phyloP scores from a whole-genome alignment of 2,888 invertebrate genomes.

The Ectemnius continuus region DNA sequence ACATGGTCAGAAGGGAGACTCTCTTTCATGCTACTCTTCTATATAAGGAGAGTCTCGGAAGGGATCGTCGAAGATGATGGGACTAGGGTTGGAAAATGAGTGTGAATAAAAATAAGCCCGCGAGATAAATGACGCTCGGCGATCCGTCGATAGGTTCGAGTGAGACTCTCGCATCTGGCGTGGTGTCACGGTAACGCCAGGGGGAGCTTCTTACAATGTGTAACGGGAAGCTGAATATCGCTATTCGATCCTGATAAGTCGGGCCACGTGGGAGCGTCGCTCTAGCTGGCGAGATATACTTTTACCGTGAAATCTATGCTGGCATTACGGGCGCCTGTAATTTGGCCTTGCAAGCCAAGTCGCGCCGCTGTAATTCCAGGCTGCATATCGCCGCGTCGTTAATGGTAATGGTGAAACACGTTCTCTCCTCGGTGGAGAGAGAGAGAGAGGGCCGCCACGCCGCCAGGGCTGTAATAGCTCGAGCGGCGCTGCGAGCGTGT shows the following conservation, averaged over 20 bases:
- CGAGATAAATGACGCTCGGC: neutral
- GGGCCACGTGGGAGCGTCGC: no score
- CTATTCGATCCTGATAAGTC: neutral
- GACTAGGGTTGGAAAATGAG: neutral
- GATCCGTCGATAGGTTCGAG: neutral
- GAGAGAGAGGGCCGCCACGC: no score
- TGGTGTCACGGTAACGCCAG: neutral
- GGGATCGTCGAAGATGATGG: neutral
- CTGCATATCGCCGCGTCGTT: no score
- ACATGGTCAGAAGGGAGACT: neutral
- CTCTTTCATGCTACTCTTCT: neutral
- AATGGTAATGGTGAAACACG: no score
- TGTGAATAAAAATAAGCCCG: neutral
- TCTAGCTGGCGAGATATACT: no score
- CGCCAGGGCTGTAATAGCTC: slow-evolving; percentile 10
- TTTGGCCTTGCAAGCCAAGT: no score
- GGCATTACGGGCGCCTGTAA: no score
- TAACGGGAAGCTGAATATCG: neutral
- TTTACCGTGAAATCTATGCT: no score
- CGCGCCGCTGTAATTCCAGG: no score
- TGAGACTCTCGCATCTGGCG: neutral
- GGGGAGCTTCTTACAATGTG: neutral
- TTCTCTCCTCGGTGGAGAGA: no score
- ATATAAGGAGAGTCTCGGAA: neutral
- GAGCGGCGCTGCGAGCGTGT: slow-evolving; percentile 28